A percentile compares a stretch with the other conserved stretches of the same genome.
Conservation (phyloP, 2,888 invertebrate species). For the Eupithecia vulgata region DNA sequence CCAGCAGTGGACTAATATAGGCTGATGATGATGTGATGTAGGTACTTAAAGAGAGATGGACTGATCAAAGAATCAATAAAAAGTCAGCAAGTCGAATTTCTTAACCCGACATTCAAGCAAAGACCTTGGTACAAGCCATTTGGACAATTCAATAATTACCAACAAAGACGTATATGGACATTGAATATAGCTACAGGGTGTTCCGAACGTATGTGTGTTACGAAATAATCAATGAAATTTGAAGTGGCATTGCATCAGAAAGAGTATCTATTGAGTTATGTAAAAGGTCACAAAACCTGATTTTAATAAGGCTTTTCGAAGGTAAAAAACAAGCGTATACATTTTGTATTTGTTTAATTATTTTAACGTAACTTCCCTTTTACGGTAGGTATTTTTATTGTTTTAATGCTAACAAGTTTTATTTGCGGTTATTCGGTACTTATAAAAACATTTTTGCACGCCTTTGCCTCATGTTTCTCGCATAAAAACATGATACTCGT, state of each 20-base stretch:
- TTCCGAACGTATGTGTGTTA: slow-evolving; percentile 34
- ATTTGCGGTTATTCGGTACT: background rate
- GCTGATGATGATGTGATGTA: background rate
- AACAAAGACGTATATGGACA: slow-evolving; percentile 45
- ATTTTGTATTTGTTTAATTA: slow-evolving; percentile 29
- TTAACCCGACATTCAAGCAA: background rate
- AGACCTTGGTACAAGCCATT: slow-evolving; percentile 5
- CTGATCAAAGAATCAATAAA: background rate
- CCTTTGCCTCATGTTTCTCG: background rate
- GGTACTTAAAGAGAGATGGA: background rate
- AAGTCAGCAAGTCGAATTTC: background rate
- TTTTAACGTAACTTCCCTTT: slow-evolving; percentile 29
- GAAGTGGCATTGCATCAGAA: slow-evolving; percentile 52
- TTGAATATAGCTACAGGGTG: slow-evolving; percentile 31
- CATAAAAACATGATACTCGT: background rate
- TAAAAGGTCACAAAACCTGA: slow-evolving; percentile 50
- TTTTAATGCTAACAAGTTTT: slow-evolving; percentile 16
- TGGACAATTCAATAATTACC: slow-evolving; percentile 39
- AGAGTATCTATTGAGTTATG: slow-evolving; percentile 52
- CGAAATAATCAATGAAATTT: slow-evolving; percentile 51
- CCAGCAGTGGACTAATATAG: background rate
- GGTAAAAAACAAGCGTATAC: slow-evolving; percentile 26
- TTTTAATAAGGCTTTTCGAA: slow-evolving; percentile 25
- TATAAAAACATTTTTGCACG: background rate
- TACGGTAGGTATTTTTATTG: slow-evolving; percentile 22